Conservation (phyloP, 2,888 invertebrate genomes). For the Pterobdella sp. region DNA sequence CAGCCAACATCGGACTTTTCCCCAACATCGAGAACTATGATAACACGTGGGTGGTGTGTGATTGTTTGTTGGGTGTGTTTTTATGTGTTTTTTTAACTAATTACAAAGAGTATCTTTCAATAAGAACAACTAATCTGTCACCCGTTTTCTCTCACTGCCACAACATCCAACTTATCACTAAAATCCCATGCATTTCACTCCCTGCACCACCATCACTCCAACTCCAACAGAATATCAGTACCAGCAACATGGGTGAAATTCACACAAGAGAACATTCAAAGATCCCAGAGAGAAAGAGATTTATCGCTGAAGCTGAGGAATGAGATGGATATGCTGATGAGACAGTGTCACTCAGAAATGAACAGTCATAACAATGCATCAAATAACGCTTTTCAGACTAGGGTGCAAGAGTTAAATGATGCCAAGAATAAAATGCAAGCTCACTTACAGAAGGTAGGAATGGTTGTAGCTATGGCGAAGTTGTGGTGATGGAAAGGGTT, state of each 20-base stretch:
- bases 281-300: constrained; percentile 50
- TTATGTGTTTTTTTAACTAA: neutral
- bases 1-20: constrained; percentile 28
- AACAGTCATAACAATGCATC: constrained; percentile 52
- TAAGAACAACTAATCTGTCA: neutral
- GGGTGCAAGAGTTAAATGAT: constrained; percentile 49
- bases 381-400: constrained; percentile 49
- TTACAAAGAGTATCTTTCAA: too few species aligned
- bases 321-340: constrained; percentile 48
- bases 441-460: constrained; percentile 47
- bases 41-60: constrained; percentile 30
- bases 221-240: constrained; percentile 61
- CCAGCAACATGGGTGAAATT: constrained; percentile 50
- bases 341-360: constrained; percentile 50
- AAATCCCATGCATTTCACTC: neutral
- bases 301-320: constrained; percentile 48
- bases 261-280: constrained; percentile 50
- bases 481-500: too few species aligned
- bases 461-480: neutral
- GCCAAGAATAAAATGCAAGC: constrained; percentile 51
- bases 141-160: neutral
- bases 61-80: neutral
- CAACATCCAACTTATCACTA: neutral
- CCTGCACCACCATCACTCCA: neutral
- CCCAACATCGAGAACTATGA: constrained; percentile 31